phyloP scores from a whole-genome alignment of 2,113 vertebrate species.

The Lichenostomus cassidix region DNA sequence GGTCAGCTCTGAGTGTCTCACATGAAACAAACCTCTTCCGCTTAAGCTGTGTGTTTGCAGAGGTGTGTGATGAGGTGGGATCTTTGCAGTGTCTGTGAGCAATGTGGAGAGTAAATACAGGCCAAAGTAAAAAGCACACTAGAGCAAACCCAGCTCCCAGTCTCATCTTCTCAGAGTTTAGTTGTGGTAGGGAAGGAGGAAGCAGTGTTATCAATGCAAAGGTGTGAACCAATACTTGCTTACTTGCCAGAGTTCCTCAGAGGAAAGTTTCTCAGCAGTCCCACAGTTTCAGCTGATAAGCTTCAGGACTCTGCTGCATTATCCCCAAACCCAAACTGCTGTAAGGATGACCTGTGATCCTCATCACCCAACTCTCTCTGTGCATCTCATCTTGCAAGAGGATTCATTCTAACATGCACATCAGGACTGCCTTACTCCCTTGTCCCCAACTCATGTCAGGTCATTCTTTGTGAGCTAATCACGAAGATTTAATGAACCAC shows the following conservation, averaged over 20 bases:
- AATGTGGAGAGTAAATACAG: background rate
- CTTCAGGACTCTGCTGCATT: background rate
- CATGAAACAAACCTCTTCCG: background rate
- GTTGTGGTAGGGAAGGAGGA: background rate
- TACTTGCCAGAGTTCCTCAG: background rate
- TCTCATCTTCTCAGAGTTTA: background rate
- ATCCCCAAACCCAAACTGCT: background rate
- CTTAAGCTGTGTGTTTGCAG: background rate
- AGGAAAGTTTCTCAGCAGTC: background rate
- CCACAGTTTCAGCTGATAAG: background rate
- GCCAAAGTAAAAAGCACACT: background rate
- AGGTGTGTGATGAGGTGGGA: fast-evolving
- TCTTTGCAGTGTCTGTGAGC: background rate
- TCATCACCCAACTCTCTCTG: background rate
- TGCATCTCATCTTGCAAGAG: background rate
- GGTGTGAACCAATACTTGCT: background rate
- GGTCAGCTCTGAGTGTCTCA: background rate
- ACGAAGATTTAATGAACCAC: background rate
- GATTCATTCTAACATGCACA: background rate
- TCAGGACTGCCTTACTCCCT: background rate
- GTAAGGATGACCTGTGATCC: background rate
- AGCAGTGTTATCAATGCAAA: background rate
- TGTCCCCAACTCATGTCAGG: fast-evolving
- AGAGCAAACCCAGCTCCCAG: background rate
- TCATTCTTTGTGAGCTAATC: background rate